A percentile compares a stretch with the other conserved stretches of the same genome.
phyloP scores from a whole-genome alignment of 2,797 vertebrate genomes.

The Phyllotis vaccarum region DNA sequence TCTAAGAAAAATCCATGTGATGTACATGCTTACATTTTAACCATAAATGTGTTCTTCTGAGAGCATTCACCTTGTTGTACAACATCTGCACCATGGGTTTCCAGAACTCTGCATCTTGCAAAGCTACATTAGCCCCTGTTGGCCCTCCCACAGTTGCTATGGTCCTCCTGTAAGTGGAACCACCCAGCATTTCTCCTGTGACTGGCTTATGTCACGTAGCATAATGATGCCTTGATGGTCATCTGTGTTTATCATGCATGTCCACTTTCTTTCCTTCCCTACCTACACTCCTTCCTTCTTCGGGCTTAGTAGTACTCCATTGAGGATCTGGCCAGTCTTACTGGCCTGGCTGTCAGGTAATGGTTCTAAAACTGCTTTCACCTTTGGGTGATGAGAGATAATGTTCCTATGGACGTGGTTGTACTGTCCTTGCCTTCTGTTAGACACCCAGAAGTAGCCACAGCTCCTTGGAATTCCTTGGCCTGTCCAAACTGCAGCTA shows the following conservation, averaged over 20 bases:
- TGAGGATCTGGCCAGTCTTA: neutral
- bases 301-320: neutral
- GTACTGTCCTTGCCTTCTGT: neutral
- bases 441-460: neutral
- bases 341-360: no score
- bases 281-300: neutral
- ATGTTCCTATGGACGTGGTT: neutral
- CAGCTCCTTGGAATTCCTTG: neutral
- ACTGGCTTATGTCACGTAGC: neutral
- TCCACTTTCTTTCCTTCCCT: neutral
- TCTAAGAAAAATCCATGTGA: neutral
- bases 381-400: no score
- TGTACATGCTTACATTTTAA: neutral
- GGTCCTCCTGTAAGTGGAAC: neutral
- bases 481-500: no score
- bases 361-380: neutral
- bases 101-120: neutral
- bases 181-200: neutral
- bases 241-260: rapidly evolving
- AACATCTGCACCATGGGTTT: neutral
- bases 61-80: rapidly evolving
- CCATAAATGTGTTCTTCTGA: rapidly evolving
- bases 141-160: neutral
- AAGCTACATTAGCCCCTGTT: no score
- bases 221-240: neutral